phyloP scores from a whole-genome alignment of 2,888 invertebrate genomes.

The Nomada flava region DNA sequence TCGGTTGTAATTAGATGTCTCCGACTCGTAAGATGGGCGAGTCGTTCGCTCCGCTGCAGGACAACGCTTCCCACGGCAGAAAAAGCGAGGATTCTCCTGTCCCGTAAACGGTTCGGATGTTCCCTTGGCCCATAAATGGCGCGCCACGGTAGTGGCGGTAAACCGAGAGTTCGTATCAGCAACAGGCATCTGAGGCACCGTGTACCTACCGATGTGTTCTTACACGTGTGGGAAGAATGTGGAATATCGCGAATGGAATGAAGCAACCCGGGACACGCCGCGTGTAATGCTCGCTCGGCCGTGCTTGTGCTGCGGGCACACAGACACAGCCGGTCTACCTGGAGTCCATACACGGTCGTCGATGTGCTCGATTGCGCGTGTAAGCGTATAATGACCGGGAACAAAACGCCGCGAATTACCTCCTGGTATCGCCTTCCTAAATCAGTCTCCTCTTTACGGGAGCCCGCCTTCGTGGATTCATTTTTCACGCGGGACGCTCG shows the following conservation, averaged over 20 bases:
- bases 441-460: constrained; percentile 25
- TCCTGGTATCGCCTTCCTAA: constrained; percentile 53
- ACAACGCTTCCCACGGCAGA: constrained; percentile 61
- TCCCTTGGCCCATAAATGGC: constrained; percentile 80
- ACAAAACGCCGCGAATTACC: constrained; percentile 72
- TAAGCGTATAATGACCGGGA: constrained; percentile 67
- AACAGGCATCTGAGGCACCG: constrained; percentile 77
- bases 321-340: neutral
- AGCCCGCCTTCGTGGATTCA: constrained; percentile 6
- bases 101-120: constrained; percentile 79
- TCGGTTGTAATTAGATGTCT: constrained; percentile 6
- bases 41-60: neutral
- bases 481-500: constrained; percentile 18
- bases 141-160: constrained; percentile 71
- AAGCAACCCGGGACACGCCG: constrained; percentile 77
- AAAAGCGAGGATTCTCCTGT: constrained; percentile 58
- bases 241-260: constrained; percentile 82
- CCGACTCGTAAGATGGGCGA: neutral
- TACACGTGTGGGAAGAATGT: constrained; percentile 83
- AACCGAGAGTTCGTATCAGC: constrained; percentile 74
- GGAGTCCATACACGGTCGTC: constrained; percentile 47
- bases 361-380: constrained; percentile 66
- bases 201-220: constrained; percentile 78
- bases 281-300: constrained; percentile 57
- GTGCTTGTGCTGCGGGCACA: constrained; percentile 26